Conservation (phyloP, 1,140 invertebrate genomes). For the Drosophila micromelanica region DNA sequence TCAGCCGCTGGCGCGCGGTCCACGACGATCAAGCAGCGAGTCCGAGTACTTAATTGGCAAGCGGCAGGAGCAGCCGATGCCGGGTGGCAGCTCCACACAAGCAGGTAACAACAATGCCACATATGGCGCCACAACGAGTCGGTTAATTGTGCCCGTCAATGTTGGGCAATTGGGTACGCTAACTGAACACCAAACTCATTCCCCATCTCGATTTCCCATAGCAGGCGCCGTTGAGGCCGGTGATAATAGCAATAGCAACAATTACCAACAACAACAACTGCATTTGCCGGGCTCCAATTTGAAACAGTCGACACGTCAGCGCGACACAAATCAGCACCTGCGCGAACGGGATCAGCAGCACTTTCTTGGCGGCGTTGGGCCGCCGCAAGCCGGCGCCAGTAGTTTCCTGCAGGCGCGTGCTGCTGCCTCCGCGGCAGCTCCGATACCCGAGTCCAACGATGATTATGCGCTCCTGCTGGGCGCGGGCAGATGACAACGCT, state of each 20-base stretch:
- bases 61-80: constrained; percentile 56
- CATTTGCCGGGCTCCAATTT: constrained; percentile 55
- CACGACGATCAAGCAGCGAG: constrained; percentile 85
- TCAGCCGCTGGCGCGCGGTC: constrained; percentile 87
- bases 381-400: constrained; percentile 38
- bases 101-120: constrained; percentile 65
- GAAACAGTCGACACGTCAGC: constrained; percentile 55
- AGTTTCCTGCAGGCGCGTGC: constrained; percentile 62
- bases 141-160: constrained; percentile 64
- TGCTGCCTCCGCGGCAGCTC: constrained; percentile 58
- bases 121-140: constrained; percentile 67
- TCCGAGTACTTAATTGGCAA: constrained; percentile 81
- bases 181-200: constrained; percentile 64
- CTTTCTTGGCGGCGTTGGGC: constrained; percentile 53
- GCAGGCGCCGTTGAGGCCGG: constrained; percentile 59
- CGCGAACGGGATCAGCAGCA: constrained; percentile 60
- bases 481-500: constrained; percentile 78
- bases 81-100: constrained; percentile 45
- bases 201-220: constrained; percentile 78
- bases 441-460: constrained; percentile 77
- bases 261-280: constrained; percentile 77
- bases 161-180: constrained; percentile 58
- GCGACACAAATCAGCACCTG: constrained; percentile 66
- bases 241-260: constrained; percentile 67
- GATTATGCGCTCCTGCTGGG: constrained; percentile 77